Evolutionary conservation across 2,888 invertebrate species (phyloP).

Genomic region (Eupithecia centaureata): DNA sequence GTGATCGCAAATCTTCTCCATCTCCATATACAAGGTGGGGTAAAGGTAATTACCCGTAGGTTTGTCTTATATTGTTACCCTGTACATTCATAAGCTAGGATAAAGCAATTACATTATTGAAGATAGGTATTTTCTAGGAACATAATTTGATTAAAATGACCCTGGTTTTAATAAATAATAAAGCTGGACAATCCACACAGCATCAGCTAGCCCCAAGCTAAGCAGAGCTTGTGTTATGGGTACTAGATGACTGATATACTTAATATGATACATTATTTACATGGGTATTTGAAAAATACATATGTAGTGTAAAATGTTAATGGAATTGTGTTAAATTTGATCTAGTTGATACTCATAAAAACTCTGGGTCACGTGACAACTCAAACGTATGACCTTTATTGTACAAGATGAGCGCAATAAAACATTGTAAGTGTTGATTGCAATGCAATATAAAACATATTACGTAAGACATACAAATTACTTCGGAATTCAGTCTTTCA

Average conservation of each 20-base stretch:
- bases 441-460: not conserved
- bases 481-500: not conserved
- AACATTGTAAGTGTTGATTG: not conserved
- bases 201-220: no score
- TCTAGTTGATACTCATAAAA: not conserved
- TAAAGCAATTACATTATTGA: not conserved
- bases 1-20: slow-evolving; percentile 39
- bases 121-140: not conserved
- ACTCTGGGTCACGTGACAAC: not conserved
- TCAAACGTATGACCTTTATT: not conserved
- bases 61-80: not conserved
- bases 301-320: not conserved
- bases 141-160: not conserved
- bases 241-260: no score
- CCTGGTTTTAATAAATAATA: no score
- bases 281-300: no score
- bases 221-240: no score
- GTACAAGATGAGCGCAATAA: not conserved
- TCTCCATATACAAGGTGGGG: not conserved
- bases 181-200: no score
- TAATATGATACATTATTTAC: no score
- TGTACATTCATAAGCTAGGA: not conserved
- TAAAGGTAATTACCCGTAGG: no score
- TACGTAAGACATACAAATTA: not conserved
- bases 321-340: not conserved